Conservation (phyloP, 2,888 invertebrate species). For the Ectobius pallidus region DNA sequence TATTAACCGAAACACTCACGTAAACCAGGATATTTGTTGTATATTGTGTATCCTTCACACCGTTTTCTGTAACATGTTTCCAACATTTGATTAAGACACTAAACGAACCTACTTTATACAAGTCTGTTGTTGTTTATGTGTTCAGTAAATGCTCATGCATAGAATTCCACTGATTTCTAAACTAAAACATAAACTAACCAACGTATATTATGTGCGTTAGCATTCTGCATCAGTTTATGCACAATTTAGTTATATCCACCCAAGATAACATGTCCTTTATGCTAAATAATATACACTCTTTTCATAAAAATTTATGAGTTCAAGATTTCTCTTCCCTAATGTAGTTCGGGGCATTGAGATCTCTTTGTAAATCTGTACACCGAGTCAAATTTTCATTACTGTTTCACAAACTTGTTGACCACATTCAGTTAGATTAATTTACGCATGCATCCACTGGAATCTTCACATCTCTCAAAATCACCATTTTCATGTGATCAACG, state of each 20-base stretch:
- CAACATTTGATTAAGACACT: background rate
- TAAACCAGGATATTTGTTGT: too few species aligned
- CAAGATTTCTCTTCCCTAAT: background rate
- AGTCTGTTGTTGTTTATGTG: background rate
- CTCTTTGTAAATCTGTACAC: background rate
- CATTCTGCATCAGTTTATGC: background rate
- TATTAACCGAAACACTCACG: background rate
- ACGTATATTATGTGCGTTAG: slow-evolving; percentile 10
- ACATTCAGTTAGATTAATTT: too few species aligned
- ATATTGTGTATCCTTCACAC: too few species aligned
- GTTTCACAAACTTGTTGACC: slow-evolving; percentile 17
- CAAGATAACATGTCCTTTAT: slow-evolving; percentile 9
- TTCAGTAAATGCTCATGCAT: background rate
- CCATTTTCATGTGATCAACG: too few species aligned
- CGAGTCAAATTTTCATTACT: background rate
- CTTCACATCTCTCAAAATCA: too few species aligned
- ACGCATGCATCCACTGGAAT: too few species aligned
- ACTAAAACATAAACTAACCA: background rate
- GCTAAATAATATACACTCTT: slow-evolving; percentile 20
- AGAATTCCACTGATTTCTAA: background rate
- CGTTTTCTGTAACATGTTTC: too few species aligned
- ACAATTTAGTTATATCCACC: background rate
- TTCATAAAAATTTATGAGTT: slow-evolving; percentile 1
- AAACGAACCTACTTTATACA: background rate
- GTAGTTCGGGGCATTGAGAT: background rate